A percentile compares a stretch with the other conserved stretches of the same genome.
phyloP scores from a whole-genome alignment of 2,888 invertebrate species.

The Oscheius onirici region DNA sequence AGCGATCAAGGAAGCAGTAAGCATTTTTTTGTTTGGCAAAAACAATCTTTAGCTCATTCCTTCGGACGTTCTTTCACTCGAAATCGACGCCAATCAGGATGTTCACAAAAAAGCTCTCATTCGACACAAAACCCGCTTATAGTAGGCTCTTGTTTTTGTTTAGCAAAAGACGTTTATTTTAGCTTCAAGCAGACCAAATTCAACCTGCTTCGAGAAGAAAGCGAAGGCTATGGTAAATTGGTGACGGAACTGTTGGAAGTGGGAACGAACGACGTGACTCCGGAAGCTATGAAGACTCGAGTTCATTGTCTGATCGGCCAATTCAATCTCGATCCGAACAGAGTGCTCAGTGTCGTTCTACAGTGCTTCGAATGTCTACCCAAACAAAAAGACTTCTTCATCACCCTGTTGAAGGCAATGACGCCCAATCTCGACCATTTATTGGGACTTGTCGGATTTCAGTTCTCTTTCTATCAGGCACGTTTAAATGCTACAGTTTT shows the following conservation, averaged over 20 bases:
- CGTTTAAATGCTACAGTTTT: no score
- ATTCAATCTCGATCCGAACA: constrained; percentile 96
- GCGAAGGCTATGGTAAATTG: constrained; percentile 94
- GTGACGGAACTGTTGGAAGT: constrained; percentile 61
- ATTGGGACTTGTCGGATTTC: constrained; percentile 83
- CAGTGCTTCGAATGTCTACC: constrained; percentile 87
- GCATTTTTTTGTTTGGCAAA: background rate
- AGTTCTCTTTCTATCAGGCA: constrained; percentile 79
- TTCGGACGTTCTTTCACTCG: constrained; percentile 57
- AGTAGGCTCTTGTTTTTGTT: constrained; percentile 45
- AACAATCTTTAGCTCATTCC: constrained; percentile 54
- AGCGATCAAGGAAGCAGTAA: constrained; percentile 40
- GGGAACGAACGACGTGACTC: constrained; percentile 20
- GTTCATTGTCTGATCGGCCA: constrained; percentile 75
- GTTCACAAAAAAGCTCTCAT: constrained; percentile 51
- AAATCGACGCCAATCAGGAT: constrained; percentile 52
- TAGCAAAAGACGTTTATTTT: constrained; percentile 42
- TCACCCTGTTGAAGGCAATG: constrained; percentile 86
- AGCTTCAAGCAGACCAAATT: constrained; percentile 99
- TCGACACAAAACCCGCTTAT: constrained; percentile 63
- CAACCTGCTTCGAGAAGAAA: constrained; percentile 96
- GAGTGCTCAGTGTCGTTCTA: constrained; percentile 85
- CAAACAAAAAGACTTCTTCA: constrained; percentile 77
- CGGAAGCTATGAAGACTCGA: constrained; percentile 27
- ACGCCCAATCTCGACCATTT: constrained; percentile 86